A percentile compares a stretch with the other conserved stretches of the same genome.
phyloP scores from a whole-genome alignment of 2,888 invertebrate genomes.

The Drosophila anomalata region DNA sequence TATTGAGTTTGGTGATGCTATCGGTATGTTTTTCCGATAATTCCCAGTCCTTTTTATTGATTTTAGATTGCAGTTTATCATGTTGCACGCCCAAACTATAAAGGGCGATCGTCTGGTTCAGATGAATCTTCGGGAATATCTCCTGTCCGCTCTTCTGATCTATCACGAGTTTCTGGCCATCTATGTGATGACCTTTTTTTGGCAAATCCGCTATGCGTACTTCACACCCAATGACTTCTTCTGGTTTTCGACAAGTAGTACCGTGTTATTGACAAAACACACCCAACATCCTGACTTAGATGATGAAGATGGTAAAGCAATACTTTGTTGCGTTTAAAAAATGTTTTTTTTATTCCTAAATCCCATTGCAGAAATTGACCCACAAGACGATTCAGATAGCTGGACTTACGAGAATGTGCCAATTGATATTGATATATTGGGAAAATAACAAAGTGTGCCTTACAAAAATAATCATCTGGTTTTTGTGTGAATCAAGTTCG shows the following conservation, averaged over 20 bases:
- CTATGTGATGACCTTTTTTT: conserved; percentile 52
- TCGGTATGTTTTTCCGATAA: conserved; percentile 6
- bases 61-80: conserved; percentile 43
- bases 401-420: background rate
- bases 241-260: conserved; percentile 12
- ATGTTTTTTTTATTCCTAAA: no score
- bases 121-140: conserved; percentile 62
- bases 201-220: conserved; percentile 33
- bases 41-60: background rate
- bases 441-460: background rate
- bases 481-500: conserved; percentile 11
- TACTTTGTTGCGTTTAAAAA: background rate
- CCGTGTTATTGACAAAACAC: fast-evolving
- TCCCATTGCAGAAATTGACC: background rate
- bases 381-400: background rate
- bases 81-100: conserved; percentile 70
- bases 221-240: conserved; percentile 36
- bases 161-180: conserved; percentile 65
- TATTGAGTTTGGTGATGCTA: background rate
- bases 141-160: conserved; percentile 62
- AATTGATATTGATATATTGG: background rate
- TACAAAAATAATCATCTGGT: background rate
- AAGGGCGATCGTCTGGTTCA: conserved; percentile 64
- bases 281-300: background rate
- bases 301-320: background rate